A percentile compares a stretch with the other conserved stretches of the same genome.
phyloP scores from a whole-genome alignment of 2,888 invertebrate species.

The Drosophila lutescens region DNA sequence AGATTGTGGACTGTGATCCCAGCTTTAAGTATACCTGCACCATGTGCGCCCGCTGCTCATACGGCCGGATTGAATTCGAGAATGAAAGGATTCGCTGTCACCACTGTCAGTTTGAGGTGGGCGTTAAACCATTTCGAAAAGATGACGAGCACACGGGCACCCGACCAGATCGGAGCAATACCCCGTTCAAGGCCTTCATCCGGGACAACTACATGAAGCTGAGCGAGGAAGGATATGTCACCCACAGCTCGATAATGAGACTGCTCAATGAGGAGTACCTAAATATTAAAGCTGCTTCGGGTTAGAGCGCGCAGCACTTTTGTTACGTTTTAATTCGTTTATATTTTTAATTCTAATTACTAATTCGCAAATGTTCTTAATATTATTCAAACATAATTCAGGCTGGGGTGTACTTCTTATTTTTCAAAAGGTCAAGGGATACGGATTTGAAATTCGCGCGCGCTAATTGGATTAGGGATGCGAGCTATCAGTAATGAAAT shows the following conservation, averaged over 20 bases:
- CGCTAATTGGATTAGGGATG: no score
- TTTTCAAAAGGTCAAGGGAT: no score
- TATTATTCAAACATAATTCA: no score
- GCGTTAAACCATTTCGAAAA: constrained; percentile 39
- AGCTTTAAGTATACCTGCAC: constrained; percentile 55
- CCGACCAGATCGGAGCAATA: constrained; percentile 39
- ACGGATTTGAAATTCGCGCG: no score
- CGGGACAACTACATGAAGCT: constrained; percentile 43
- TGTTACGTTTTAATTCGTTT: no score
- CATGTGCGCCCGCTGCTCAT: constrained; percentile 50
- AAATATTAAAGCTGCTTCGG: neutral
- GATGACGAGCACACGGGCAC: constrained; percentile 38
- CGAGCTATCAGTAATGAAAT: no score
- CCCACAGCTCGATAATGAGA: constrained; percentile 55
- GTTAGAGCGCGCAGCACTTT: no score
- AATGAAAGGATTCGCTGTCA: constrained; percentile 50
- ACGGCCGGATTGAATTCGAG: constrained; percentile 46
- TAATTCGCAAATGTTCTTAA: no score
- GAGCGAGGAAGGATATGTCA: neutral
- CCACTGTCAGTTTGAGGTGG: constrained; percentile 65
- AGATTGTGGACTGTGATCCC: constrained; percentile 48
- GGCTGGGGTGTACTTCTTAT: no score
- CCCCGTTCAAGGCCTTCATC: constrained; percentile 53
- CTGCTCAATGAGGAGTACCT: constrained; percentile 45
- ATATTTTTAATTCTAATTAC: no score